Percentiles rank a stretch among this genome's conserved stretches.
Conservation (phyloP, 2,797 vertebrate species). For the Gorsachius magnificus region DNA sequence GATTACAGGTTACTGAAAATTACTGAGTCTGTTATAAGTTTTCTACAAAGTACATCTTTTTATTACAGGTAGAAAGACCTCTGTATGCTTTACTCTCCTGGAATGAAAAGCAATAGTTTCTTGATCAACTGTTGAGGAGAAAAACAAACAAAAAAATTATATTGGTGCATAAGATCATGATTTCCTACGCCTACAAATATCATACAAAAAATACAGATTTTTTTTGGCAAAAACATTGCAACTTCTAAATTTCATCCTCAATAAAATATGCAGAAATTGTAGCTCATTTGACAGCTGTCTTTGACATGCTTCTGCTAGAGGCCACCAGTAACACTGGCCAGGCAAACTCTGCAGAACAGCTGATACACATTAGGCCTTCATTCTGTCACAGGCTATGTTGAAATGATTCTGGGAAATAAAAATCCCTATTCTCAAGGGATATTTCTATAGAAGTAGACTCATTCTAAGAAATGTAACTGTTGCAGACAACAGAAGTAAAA, state of each 20-base stretch:
- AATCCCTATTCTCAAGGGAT: neutral
- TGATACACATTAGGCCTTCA: neutral
- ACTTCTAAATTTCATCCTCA: neutral
- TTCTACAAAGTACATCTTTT: too few relatives aligned
- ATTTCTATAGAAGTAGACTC: neutral
- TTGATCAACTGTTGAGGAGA: neutral
- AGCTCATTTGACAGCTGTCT: neutral
- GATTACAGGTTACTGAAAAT: neutral
- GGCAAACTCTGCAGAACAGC: neutral
- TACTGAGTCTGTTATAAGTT: neutral
- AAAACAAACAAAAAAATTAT: neutral
- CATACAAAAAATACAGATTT: neutral
- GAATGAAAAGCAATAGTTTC: neutral
- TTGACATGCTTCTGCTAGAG: neutral
- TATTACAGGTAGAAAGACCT: neutral
- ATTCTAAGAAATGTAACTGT: neutral
- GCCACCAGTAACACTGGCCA: neutral
- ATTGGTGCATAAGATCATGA: neutral
- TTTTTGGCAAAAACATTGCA: neutral
- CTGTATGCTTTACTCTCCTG: neutral
- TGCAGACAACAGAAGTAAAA: neutral
- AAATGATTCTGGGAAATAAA: slow-evolving; percentile 11
- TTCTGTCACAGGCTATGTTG: neutral
- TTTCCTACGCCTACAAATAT: neutral
- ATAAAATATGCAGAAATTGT: neutral